Conservation (phyloP, 64 coral and sea anemone species). For the Porites australiensis region DNA sequence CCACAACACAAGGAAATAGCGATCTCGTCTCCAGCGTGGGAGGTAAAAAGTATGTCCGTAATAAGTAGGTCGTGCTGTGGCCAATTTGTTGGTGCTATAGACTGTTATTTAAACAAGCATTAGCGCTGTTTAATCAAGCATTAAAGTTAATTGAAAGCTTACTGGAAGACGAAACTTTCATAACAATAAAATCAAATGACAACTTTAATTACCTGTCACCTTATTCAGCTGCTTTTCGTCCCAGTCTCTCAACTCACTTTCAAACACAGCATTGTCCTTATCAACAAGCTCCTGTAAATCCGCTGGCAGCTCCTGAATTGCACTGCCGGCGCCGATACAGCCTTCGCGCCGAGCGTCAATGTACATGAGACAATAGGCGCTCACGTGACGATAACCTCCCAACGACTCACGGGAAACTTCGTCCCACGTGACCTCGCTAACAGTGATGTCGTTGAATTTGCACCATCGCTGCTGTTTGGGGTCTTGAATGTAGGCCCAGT, state of each 20-base stretch:
- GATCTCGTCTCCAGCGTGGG: too few species aligned
- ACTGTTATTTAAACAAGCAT: too few species aligned
- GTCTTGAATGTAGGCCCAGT: conserved; percentile 96
- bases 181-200: too few species aligned
- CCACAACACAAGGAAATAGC: too few species aligned
- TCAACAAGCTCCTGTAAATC: conserved; percentile 82
- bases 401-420: conserved; percentile 88
- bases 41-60: too few species aligned
- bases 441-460: conserved; percentile 98
- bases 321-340: conserved; percentile 44
- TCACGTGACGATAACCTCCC: conserved; percentile 88
- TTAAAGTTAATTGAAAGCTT: too few species aligned
- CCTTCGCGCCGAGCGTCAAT: conserved; percentile 77
- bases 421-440: conserved; percentile 93
- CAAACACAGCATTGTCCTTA: conserved; percentile 86
- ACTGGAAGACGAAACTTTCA: too few species aligned
- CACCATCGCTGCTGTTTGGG: conserved; percentile 74
- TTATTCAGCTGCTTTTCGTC: conserved; percentile 75
- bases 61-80: too few species aligned
- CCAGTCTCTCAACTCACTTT: conserved; percentile 89
- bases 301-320: conserved; percentile 40
- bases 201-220: background rate
- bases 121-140: too few species aligned
- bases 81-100: too few species aligned
- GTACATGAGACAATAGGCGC: conserved; percentile 95